Base-by-base conservation (phyloP, 2,888 invertebrate species). In the Apotomis capreana region DNA sequence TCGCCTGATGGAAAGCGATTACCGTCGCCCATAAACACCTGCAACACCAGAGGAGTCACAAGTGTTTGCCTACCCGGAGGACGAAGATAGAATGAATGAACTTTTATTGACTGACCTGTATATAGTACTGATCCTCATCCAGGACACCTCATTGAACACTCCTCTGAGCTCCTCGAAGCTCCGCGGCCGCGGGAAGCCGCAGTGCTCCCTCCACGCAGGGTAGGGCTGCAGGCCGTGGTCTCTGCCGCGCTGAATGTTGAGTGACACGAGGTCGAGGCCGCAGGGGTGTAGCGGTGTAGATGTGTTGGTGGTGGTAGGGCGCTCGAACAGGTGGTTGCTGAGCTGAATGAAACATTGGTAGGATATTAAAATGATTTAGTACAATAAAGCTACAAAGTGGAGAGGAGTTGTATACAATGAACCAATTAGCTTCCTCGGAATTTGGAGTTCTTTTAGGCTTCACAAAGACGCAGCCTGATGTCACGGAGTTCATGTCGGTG, bases 211-310 rank as follows among this genome's bases (percentile, higher is more conserved):
- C 96, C 97, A 98, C 49, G 94, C 94, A 0, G 95, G 94, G 87
- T 98, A 98, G 0, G 96, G 90, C 0, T 97, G 96, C 70, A 98
- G 90, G 0, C 98, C 98, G 85, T 98, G 98, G 91, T 98, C 98
- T 0, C 98, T 90, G 0, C 98, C 98, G 51, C 98, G 94, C 87
- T 98, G 98, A 80, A 98, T 97, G 88, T 98, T 97, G 75, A 98
- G 91, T 0, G 98, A 96, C 0, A 97, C 97, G 81, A 98, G 91
- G 92, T 98, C 98, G 70, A 98, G 91, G 0, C 97, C 97, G 78
- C 96, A 96, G 0, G 95, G 90, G 0, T 81, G 79, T 0, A 77
- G 73, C 59, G 78, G 73, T 1, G 70, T 57, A 2, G 82, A 77
- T 4, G 75, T 65, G 78, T 91, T 91, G 1, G 79, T 76, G 0